A percentile compares a stretch with the other conserved stretches of the same genome.
These are phyloP conservation scores for Pseudotriccus pelzelni DNA, from an alignment of 2,797 vertebrate species.

Conservation along the genomic window DNA sequence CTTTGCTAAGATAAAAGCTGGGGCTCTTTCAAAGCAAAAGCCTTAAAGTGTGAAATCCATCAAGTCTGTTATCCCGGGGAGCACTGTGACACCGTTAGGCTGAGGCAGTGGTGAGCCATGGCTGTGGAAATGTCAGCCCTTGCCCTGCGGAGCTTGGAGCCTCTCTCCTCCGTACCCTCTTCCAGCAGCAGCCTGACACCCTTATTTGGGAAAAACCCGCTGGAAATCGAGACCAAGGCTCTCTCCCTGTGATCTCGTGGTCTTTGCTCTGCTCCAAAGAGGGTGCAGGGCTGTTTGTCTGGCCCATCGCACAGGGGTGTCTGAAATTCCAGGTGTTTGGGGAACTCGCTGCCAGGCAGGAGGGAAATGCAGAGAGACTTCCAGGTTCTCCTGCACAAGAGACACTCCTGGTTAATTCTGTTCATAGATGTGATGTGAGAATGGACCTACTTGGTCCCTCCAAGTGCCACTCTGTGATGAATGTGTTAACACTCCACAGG, in stretches of 20 bases:
- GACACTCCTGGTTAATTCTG: neutral
- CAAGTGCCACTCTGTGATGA: neutral
- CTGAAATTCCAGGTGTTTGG: neutral
- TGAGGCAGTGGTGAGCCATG: neutral
- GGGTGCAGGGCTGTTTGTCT: neutral
- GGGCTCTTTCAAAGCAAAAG: constrained; percentile 62
- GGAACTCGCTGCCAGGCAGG: neutral
- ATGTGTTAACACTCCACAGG: neutral
- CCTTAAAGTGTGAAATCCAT: constrained; percentile 59
- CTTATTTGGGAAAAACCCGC: neutral
- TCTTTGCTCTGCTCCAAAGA: rapidly evolving
- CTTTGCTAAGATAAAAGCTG: constrained; percentile 67
- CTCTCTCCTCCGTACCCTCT: neutral
- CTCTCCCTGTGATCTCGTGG: neutral
- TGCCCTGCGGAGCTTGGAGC: neutral
- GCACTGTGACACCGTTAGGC: neutral
- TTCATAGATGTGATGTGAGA: too few species aligned
- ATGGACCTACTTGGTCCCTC: neutral
- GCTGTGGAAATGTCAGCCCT: neutral
- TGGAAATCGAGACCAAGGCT: neutral
- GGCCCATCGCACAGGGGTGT: rapidly evolving
- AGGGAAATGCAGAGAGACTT: neutral
- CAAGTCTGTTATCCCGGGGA: neutral
- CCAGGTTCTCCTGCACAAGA: neutral
- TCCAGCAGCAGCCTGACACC: neutral